phyloP scores from a whole-genome alignment of 2,888 invertebrate genomes.

The Merodon equestris region DNA sequence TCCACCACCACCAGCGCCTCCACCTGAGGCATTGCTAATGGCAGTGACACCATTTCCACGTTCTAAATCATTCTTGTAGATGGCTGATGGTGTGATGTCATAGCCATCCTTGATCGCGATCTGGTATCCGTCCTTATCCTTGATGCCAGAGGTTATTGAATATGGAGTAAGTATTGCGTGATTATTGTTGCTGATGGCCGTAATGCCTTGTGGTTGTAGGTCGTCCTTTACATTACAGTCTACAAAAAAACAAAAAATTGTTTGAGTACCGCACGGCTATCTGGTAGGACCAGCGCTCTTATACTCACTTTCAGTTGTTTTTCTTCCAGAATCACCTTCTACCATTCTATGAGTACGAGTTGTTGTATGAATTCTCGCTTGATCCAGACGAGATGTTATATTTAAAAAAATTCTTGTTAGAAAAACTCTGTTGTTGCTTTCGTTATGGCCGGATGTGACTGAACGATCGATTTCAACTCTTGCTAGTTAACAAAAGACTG shows the following conservation, averaged over 20 bases:
- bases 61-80: constrained; percentile 65
- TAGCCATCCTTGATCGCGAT: constrained; percentile 75
- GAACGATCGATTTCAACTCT: constrained; percentile 19
- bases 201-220: constrained; percentile 88
- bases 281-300: not conserved
- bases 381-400: constrained; percentile 67
- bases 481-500: no score
- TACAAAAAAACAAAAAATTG: constrained; percentile 76
- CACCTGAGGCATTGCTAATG: constrained; percentile 65
- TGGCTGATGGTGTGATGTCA: constrained; percentile 70
- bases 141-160: constrained; percentile 74
- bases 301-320: constrained; percentile 87
- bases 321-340: constrained; percentile 91
- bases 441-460: constrained; percentile 31
- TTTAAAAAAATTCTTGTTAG: no score
- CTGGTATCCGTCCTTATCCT: constrained; percentile 74
- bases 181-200: constrained; percentile 80
- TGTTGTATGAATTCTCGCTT: constrained; percentile 74
- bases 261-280: constrained; percentile 1
- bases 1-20: constrained; percentile 65
- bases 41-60: constrained; percentile 69
- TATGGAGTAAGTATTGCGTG: constrained; percentile 76
- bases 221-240: constrained; percentile 94
- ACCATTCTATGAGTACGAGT: constrained; percentile 90
- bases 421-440: constrained; percentile 13